Base-by-base conservation (phyloP, 2,888 invertebrate genomes). In the Doris montereyensis region DNA sequence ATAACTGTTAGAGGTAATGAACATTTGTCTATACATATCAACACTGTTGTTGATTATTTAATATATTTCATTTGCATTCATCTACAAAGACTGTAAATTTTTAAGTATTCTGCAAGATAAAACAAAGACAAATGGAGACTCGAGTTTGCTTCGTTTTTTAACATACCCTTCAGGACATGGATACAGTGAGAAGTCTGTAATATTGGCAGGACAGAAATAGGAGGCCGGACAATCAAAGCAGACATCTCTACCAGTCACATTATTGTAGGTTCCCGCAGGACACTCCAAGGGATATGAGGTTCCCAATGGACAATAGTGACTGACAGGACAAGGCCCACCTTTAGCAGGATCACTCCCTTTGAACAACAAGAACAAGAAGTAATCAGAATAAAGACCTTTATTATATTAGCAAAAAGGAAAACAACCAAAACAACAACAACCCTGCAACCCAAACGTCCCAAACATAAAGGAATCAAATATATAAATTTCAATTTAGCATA, bases 301-400 rank as follows among this genome's bases (percentile, higher is more conserved):
- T 0, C 90, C 90, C 8, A 78, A 80, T 13, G 89, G 88, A 81
- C 90, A 90, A 85, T 90, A 90, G 79, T 88, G 88, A n/a, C 87
- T 85, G 1, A 84, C 80, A 4, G 89, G 87, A 77, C 90, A 90
- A 1, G 90, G 90, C 1, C 89, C 90, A n/a, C 90, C 90, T 35
- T 84, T 82, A 4, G 68, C 58, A n/a, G 85, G 81, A 28, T 85
- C 85, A 70, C 81, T 79, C 60, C 88, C 89, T 89, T n/a, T n/a
- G n/a, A n/a, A n/a, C n/a, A n/a, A n/a, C n/a, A n/a, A n/a, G n/a
- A n/a, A n/a, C n/a, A n/a, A n/a, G n/a, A n/a, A n/a, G n/a, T n/a
- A n/a, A n/a, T n/a, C n/a, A n/a, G n/a, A n/a, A n/a, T n/a, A n/a
- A n/a, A n/a, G n/a, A n/a, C n/a, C n/a, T n/a, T n/a, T n/a, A n/a